Base-by-base conservation (phyloP, 2,797 vertebrate genomes). In the Lophius americanus region DNA sequence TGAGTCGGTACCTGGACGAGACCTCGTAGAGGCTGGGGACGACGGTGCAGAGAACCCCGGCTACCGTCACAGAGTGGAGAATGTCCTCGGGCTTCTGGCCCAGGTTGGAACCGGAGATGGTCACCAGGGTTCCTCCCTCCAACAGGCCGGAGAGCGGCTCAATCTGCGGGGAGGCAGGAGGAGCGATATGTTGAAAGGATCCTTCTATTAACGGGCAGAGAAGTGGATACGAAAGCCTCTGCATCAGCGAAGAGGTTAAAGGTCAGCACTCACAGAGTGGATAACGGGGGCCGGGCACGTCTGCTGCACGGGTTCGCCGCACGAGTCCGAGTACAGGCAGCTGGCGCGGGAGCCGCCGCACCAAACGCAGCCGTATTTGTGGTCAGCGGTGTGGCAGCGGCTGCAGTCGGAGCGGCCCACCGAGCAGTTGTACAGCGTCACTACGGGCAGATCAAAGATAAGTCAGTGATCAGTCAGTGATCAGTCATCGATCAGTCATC, bases 81-180 rank as follows among this genome's bases (percentile, higher is more conserved):
- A 99, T 95, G 70, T 99, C 97, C 68, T 95, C 93, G 8, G 96
- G 92, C 68, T 96, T 96, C 85, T 98, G 98, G 55, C 98, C 98
- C 82, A 99, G 92, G 92, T 99, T 98, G 71, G 97, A 99, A 76
- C 98, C 98, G 38, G 93, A 94, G 85, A 98, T 96, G 84, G 96
- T 99, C 68, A 99, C 89, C 67, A 89, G 83, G 51, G 97, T 98
- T 44, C 96, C 95, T 56, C 97, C 98, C 36, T 98, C 97, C 70
- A 96, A 73, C 73, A 96, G 91, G 35, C 97, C 96, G 3, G 96
- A 96, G 64, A 97, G 92, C 0, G 97, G 98, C 76, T 97, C 96
- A 39, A 98, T 95, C 98, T 98, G 74, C 11, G 43, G 43, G 10
- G 3, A 9, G 43, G 11, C 10, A 44, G 43, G 10, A 44, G 13